A percentile compares a stretch with the other conserved stretches of the same genome.
These are phyloP conservation scores for Drosophila percnosoma DNA, from an alignment of 2,888 invertebrate species.

Conservation along the genomic window DNA sequence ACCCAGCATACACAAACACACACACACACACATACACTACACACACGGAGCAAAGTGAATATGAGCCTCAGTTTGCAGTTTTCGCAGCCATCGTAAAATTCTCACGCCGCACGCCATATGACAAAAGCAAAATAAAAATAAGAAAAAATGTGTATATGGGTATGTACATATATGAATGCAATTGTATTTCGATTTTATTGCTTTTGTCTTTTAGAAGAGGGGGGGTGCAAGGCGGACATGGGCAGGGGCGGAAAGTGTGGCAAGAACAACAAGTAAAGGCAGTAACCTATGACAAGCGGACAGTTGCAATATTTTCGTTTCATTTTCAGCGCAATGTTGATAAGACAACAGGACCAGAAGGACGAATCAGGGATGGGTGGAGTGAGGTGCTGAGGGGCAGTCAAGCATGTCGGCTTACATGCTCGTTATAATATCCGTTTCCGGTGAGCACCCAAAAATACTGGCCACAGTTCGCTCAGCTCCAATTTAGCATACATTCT, in stretches of 20 bases:
- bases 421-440: constrained; percentile 69
- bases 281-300: constrained; percentile 51
- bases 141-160: constrained; percentile 1
- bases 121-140: constrained; percentile 11
- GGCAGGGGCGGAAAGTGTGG: neutral
- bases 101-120: constrained; percentile 55
- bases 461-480: constrained; percentile 44
- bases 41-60: constrained; percentile 42
- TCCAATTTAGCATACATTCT: constrained; percentile 58
- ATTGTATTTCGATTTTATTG: constrained; percentile 78
- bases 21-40: constrained; percentile 8
- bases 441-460: constrained; percentile 40
- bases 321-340: constrained; percentile 71
- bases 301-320: constrained; percentile 78
- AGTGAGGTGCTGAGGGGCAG: neutral
- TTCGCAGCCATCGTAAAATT: constrained; percentile 61
- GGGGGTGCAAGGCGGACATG: neutral
- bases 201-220: constrained; percentile 71
- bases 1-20: constrained; percentile 47
- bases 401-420: constrained; percentile 52
- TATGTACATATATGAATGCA: constrained; percentile 40
- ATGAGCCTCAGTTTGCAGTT: constrained; percentile 60
- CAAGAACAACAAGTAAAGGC: constrained; percentile 25
- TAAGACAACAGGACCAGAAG: constrained; percentile 60
- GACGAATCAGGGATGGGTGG: neutral